A percentile compares a stretch with the other conserved stretches of the same genome.
These are phyloP conservation scores for Nesoenas mayeri DNA, from an alignment of 2,113 vertebrate species.

Conservation along the genomic window DNA sequence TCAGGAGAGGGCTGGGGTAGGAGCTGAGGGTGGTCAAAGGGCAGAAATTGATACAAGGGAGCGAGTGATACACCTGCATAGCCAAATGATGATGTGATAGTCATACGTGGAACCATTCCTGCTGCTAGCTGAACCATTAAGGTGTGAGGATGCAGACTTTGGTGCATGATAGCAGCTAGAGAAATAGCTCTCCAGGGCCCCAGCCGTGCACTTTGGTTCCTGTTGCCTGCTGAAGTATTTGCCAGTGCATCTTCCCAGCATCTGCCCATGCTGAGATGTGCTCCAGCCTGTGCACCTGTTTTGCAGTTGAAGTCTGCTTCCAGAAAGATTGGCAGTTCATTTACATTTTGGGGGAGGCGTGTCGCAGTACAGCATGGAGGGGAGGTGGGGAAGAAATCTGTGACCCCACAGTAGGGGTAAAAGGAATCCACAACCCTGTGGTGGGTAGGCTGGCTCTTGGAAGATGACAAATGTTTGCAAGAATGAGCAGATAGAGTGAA, in stretches of 20 bases:
- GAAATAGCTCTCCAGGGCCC: accelerated
- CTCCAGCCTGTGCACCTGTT: neutral
- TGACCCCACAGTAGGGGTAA: neutral
- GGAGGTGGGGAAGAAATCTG: neutral
- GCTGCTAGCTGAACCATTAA: neutral
- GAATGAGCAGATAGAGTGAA: neutral
- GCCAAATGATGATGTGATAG: neutral
- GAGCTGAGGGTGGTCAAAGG: neutral
- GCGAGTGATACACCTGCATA: neutral
- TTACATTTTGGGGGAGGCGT: neutral
- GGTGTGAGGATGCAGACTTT: accelerated
- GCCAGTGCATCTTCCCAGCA: neutral
- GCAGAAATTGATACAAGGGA: neutral
- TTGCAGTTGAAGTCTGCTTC: neutral
- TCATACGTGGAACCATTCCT: accelerated
- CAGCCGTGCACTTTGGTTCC: accelerated
- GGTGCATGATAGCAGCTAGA: neutral
- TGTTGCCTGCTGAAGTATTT: neutral
- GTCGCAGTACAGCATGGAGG: neutral
- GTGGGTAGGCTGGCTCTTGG: neutral
- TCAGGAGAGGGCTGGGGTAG: neutral
- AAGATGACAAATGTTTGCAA: neutral
- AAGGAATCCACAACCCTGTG: neutral
- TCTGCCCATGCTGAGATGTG: accelerated
- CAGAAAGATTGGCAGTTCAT: neutral